Evolutionary conservation across 2,888 invertebrate genomes (phyloP), one percentile per base, ranked within the genome.

Genomic region (Leucophenga maculata): DNA sequence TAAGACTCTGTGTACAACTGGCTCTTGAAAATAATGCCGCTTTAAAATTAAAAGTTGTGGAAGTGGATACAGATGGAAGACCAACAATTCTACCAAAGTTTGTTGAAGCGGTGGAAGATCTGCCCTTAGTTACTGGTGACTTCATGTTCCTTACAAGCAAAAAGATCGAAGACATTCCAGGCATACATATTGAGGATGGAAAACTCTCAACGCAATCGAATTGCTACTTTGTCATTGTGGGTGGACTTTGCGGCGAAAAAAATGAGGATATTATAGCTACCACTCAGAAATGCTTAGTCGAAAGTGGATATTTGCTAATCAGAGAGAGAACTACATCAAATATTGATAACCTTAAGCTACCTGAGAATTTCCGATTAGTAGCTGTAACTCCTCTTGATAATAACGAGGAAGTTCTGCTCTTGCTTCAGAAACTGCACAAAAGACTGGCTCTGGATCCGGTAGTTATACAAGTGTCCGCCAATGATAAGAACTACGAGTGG

Each of bases 71-170:
- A 55, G 89, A 90, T 65, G 88, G 86, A 8, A 88, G 90, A 55
- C 81, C 89, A 69, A 90, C 91, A 0, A 76, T 93, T 0, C 88
- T 93, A 0, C 90, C 91, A 2, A 75, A 89, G 13, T 89, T 95
- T 6, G 86, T 89, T 9, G 90, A 92, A 1, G 88, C 92, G 0
- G 88, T 95, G 0, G 92, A 91, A 60, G 93, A 95, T 77, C 85
- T 93, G 50, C 94, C 94, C 0, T 84, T 94, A 13, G 90, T 94
- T 3, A 93, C 93, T 77, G 91, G 93, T 0, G 93, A 94, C 62
- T 88, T 93, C 0, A 88, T 90, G 65, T 86, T 94, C 0, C 83
- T 93, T 2, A 85, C 86, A 0, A 67, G 75, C 1, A 78, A 83
- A 67, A 78, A 80, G 3, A 6, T 79, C 0, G 78, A 83, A 0